These are phyloP conservation scores for Hydrotaea diabolus DNA, from an alignment of 2,888 invertebrate genomes.

Conservation along the genomic window DNA sequence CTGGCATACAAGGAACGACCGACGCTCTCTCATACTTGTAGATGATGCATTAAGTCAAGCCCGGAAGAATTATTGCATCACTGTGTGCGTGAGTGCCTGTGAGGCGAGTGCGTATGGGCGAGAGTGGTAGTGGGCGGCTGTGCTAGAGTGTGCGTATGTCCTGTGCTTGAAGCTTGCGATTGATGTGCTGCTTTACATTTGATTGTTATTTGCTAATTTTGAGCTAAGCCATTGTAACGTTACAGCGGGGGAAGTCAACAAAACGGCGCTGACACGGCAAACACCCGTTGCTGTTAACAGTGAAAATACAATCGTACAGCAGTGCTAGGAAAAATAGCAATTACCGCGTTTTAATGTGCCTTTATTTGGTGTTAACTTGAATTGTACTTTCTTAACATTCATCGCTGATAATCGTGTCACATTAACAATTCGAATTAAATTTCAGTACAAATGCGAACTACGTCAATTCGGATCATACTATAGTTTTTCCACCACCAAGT, in stretches of 20 bases:
- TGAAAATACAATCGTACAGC: conserved; percentile 22
- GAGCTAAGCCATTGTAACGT: conserved; percentile 51
- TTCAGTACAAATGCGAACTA: no score
- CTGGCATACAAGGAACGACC: neutral
- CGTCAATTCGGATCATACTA: no score
- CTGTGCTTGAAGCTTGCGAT: conserved; percentile 14
- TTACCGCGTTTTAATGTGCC: no score
- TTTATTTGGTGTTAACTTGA: no score
- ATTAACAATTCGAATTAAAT: no score
- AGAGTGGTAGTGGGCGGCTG: neutral
- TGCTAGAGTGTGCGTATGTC: neutral
- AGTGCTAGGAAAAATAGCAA: neutral
- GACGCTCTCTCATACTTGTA: conserved; percentile 1
- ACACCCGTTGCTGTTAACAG: neutral
- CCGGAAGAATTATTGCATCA: conserved; percentile 52
- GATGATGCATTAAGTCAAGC: conserved; percentile 44
- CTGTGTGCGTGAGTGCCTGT: conserved; percentile 3
- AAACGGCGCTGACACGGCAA: conserved; percentile 10
- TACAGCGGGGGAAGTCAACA: conserved; percentile 64
- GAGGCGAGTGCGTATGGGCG: neutral
- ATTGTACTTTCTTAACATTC: no score
- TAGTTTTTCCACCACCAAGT: no score
- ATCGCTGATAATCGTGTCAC: no score
- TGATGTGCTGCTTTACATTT: conserved; percentile 60
- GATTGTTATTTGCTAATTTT: conserved; percentile 68